These are phyloP conservation scores for Amphiprion clarkii DNA, from an alignment of 2,797 vertebrate genomes.

Conservation along the genomic window DNA sequence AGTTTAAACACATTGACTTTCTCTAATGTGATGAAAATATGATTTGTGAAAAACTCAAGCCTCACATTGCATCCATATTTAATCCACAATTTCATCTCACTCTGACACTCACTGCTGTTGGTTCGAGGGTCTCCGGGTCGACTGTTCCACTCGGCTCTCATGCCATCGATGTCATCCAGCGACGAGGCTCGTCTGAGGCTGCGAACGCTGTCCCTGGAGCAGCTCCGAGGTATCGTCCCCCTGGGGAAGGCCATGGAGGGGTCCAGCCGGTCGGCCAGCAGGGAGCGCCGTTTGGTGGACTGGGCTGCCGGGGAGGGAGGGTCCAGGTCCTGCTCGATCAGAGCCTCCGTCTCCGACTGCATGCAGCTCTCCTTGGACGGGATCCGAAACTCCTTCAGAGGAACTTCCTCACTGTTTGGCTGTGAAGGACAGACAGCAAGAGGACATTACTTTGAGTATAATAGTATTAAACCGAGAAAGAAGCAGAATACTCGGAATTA, in stretches of 20 bases:
- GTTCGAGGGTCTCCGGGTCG: conserved; percentile 55
- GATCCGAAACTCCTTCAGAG: conserved; percentile 89
- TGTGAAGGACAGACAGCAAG: conserved; percentile 52
- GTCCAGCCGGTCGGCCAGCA: conserved; percentile 80
- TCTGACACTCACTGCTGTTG: conserved; percentile 77
- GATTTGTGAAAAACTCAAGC: too few species aligned
- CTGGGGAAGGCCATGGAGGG: conserved; percentile 70
- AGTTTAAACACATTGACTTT: too few species aligned
- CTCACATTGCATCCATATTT: neutral
- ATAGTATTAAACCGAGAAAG: too few species aligned
- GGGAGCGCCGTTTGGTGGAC: conserved; percentile 76
- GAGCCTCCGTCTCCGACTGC: conserved; percentile 91
- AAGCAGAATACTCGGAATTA: too few species aligned
- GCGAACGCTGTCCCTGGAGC: conserved; percentile 85
- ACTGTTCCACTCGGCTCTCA: conserved; percentile 81
- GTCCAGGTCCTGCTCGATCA: conserved; percentile 89
- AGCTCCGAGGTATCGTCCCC: conserved; percentile 79
- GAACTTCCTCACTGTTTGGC: conserved; percentile 88
- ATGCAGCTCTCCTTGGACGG: conserved; percentile 90
- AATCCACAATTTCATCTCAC: neutral
- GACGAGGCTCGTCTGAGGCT: conserved; percentile 91
- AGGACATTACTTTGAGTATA: neutral
- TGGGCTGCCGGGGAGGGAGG: conserved; percentile 70
- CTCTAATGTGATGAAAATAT: too few species aligned
- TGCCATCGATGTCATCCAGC: conserved; percentile 90